phyloP scores from a whole-genome alignment of 2,113 vertebrate genomes.

The Cynoglossus semilaevis region DNA sequence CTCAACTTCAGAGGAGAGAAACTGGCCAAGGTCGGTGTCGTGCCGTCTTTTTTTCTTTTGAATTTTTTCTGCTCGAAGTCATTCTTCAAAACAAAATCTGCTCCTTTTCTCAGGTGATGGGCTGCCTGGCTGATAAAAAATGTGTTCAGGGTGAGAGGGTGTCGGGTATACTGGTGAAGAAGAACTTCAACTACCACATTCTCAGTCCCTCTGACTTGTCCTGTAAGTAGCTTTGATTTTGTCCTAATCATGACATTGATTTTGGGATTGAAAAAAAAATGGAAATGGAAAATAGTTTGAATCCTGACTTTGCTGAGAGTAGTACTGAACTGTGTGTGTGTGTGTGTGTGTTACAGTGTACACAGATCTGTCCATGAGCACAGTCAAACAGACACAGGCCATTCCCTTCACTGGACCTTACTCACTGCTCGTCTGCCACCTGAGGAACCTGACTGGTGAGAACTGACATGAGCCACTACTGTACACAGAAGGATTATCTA shows the following conservation, averaged over 20 bases:
- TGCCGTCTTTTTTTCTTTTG: background rate
- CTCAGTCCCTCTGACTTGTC: conserved; percentile 94
- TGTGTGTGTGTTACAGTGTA: conserved; percentile 78
- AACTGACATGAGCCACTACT: background rate
- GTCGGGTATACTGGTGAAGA: conserved; percentile 96
- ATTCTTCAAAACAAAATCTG: background rate
- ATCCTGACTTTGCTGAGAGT: no score
- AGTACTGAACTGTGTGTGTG: background rate
- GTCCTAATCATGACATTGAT: no score
- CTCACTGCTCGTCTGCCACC: conserved; percentile 85
- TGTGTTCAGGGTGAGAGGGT: conserved; percentile 91
- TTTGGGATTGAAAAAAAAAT: no score
- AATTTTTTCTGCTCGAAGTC: no score
- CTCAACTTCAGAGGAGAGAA: conserved; percentile 98
- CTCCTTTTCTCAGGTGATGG: conserved; percentile 85
- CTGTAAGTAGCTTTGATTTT: conserved; percentile 76
- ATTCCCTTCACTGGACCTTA: conserved; percentile 93
- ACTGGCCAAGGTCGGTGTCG: conserved; percentile 87
- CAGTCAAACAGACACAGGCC: conserved; percentile 94
- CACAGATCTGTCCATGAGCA: conserved; percentile 96
- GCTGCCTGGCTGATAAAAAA: conserved; percentile 93
- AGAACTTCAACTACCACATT: conserved; percentile 99
- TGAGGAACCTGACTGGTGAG: conserved; percentile 88
- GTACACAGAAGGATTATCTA: no score
- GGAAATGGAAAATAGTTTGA: no score